Base-by-base conservation (phyloP, 2,113 vertebrate genomes). In the Vulpes lagopus region DNA sequence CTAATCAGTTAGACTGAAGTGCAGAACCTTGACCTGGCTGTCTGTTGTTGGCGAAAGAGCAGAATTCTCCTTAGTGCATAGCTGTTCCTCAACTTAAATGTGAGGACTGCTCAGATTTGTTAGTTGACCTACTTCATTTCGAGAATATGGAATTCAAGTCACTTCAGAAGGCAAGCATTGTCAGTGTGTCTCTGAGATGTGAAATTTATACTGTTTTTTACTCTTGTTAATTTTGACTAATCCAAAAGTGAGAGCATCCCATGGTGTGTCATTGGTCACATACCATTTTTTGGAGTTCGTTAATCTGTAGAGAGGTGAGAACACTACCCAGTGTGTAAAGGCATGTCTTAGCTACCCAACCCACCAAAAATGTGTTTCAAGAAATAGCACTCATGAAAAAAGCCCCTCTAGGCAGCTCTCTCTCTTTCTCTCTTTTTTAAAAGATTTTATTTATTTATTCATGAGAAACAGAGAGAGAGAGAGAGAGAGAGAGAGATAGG, bases 1-100 rank as follows among this genome's bases (percentile, higher is more conserved):
- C 51, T 97, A 78, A 88, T 81, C 59, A 76, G 87, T 25, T 82
- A 38, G 32, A 91, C 91, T 96, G 23, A 96, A 74, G 22, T 43
- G 69, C 51, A 95, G 95, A 97, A 90, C 55, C 71, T 73, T 98
- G 96, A 97, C 90, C 89, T 85, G 59, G 90, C 95, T 84, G 32
- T 95, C 81, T 89, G 55, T 74, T 89, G 35, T 57, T 88, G 94
- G 81, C 91, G 27, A 69, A 67, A 20, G 30, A 97, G 8, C 76
- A 94, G 76, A 96, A 79, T 91, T 96, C 79, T 91, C 69, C 95
- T 83, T 43, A 86, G 32, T 97, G 2, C 83, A 1, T 25, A 73
- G 35, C 91, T 83, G n/a, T 73, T 93, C 30, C 62, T 98, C 60
- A 74, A 6, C 49, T 94, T 97, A 87, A 96, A 71, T 85, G 20